phyloP scores from a whole-genome alignment of 2,888 invertebrate species.

The Branchipolynoe longqiensis region DNA sequence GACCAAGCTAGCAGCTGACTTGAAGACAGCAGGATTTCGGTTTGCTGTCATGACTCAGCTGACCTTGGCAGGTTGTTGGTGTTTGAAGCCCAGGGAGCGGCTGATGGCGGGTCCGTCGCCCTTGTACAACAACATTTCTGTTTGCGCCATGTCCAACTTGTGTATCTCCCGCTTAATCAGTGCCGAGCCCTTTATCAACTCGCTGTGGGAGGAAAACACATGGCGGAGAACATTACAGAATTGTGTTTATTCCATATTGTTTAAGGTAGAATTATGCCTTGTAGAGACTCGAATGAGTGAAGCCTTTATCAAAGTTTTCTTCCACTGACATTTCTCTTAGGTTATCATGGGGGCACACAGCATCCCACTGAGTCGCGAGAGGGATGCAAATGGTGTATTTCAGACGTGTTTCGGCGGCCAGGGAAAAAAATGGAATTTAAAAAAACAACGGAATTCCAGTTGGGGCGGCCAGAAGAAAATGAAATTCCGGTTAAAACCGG shows the following conservation, averaged over 20 bases:
- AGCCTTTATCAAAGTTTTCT: background rate
- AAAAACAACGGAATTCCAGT: too few species aligned
- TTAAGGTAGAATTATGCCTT: background rate
- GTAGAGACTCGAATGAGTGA: background rate
- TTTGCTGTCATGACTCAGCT: too few species aligned
- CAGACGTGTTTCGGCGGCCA: too few species aligned
- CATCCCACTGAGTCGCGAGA: background rate
- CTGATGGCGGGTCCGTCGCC: background rate
- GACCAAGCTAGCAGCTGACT: too few species aligned
- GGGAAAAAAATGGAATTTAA: too few species aligned
- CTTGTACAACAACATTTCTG: conserved; percentile 56
- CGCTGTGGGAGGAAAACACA: too few species aligned
- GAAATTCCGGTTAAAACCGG: too few species aligned
- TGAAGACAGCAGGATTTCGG: too few species aligned
- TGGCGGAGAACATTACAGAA: background rate
- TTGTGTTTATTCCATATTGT: background rate
- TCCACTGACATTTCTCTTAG: background rate
- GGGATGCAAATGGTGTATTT: too few species aligned
- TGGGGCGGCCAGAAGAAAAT: too few species aligned
- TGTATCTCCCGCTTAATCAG: conserved; percentile 64
- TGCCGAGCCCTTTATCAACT: conserved; percentile 64
- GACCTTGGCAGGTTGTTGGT: too few species aligned
- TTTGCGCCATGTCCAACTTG: conserved; percentile 59
- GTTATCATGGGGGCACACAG: background rate
- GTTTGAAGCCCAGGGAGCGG: too few species aligned